Percentiles rank a stretch among this genome's conserved stretches.
These are phyloP conservation scores for Pachymerium ferrugineum DNA, from an alignment of 2,888 invertebrate species.

Conservation along the genomic window DNA sequence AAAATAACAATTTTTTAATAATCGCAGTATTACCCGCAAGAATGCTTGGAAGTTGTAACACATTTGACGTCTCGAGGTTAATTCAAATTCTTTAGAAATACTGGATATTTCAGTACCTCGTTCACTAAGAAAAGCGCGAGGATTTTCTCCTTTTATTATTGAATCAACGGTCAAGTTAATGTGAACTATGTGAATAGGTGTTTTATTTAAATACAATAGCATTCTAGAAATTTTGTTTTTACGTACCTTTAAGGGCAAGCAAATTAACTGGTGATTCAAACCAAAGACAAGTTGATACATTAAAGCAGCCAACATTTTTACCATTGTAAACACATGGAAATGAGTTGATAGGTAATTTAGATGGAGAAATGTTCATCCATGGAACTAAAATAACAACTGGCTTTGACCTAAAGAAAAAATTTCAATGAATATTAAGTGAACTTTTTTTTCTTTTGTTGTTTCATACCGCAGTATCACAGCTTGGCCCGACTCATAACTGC, in stretches of 20 bases:
- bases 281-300: not conserved
- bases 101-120: not conserved
- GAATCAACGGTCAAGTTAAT: not conserved
- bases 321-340: not conserved
- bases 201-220: no score
- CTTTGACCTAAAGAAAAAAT: not conserved
- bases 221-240: not conserved
- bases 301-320: not conserved
- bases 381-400: not conserved
- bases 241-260: not conserved
- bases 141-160: not conserved
- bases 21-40: not conserved
- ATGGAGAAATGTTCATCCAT: not conserved
- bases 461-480: not conserved
- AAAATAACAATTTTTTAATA: not conserved
- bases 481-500: conserved; percentile 9
- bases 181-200: no score
- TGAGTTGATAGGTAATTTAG: not conserved
- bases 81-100: not conserved
- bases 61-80: not conserved
- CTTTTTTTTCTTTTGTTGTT: not conserved
- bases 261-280: not conserved
- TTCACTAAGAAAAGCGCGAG: not conserved
- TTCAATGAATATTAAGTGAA: not conserved
- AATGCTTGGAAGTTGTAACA: not conserved